phyloP scores from a whole-genome alignment of 2,797 vertebrate species.

The Siniperca undulata region DNA sequence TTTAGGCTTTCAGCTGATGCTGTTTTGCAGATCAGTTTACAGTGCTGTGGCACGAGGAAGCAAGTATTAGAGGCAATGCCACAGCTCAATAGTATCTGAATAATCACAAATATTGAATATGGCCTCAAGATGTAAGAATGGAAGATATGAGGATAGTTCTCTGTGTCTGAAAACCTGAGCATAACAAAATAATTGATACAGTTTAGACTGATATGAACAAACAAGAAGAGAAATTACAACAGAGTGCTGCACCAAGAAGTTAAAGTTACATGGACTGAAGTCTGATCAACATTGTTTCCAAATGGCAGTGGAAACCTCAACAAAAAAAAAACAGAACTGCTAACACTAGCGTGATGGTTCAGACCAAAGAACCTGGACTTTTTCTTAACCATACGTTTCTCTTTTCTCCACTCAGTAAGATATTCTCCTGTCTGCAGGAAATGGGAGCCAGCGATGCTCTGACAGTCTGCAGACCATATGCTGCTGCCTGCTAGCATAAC shows the following conservation, averaged over 20 bases:
- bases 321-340: background rate
- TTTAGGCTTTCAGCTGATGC: background rate
- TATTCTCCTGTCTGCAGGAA: slow-evolving; percentile 33
- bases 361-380: background rate
- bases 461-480: slow-evolving; percentile 69
- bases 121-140: background rate
- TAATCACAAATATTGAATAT: background rate
- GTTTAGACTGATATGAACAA: background rate
- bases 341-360: background rate
- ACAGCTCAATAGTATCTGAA: background rate
- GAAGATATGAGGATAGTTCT: background rate
- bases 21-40: background rate
- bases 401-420: slow-evolving; percentile 32
- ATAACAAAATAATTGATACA: background rate
- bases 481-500: slow-evolving; percentile 48
- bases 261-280: background rate
- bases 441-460: slow-evolving; percentile 32
- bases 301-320: background rate
- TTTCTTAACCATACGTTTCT: slow-evolving; percentile 15
- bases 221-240: background rate
- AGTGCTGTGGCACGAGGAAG: background rate
- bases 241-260: background rate
- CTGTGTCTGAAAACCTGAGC: background rate
- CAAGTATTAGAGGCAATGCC: background rate
- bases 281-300: background rate